These are phyloP conservation scores for Drosophila saltans DNA, from an alignment of 1,140 invertebrate species.

Conservation along the genomic window DNA sequence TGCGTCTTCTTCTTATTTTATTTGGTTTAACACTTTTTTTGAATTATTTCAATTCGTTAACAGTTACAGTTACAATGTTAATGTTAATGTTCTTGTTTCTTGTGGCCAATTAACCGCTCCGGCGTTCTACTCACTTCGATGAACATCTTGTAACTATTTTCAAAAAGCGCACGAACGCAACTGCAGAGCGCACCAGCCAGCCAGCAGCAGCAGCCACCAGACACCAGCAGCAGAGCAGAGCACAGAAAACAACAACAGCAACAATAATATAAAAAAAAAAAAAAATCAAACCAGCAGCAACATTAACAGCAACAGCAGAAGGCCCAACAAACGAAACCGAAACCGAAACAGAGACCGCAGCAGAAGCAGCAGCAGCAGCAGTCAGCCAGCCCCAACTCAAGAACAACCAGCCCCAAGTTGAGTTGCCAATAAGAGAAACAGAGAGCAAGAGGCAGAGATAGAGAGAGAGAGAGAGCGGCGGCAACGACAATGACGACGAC, in stretches of 20 bases:
- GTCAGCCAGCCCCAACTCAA: slow-evolving; percentile 26
- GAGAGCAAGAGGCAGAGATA: slow-evolving; percentile 34
- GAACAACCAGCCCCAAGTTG: slow-evolving; percentile 42
- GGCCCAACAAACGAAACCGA: slow-evolving; percentile 61
- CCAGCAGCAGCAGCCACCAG: slow-evolving; percentile 20
- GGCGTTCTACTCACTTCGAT: slow-evolving; percentile 82
- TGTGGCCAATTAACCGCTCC: slow-evolving; percentile 72
- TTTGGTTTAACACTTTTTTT: slow-evolving; percentile 30
- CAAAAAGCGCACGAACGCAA: slow-evolving; percentile 81
- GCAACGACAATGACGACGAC: too few relatives aligned
- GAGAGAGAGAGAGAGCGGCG: slow-evolving; percentile 45
- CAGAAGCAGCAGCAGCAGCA: slow-evolving; percentile 25
- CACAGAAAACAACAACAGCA: slow-evolving; percentile 19
- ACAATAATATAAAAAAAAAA: background rate
- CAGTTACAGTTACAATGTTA: slow-evolving; percentile 40
- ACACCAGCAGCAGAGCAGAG: slow-evolving; percentile 57
- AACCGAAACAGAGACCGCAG: slow-evolving; percentile 55
- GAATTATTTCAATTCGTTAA: slow-evolving; percentile 28
- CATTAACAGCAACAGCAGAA: slow-evolving; percentile 34
- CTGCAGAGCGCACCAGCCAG: slow-evolving; percentile 69
- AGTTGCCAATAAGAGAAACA: slow-evolving; percentile 14
- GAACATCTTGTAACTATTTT: slow-evolving; percentile 83
- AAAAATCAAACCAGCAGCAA: slow-evolving; percentile 60
- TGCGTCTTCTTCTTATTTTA: background rate
- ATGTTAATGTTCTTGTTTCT: slow-evolving; percentile 47